Percentiles rank a stretch among this genome's conserved stretches.
Conservation (phyloP, 2,797 vertebrate genomes). For the Centropyge bicolor region DNA sequence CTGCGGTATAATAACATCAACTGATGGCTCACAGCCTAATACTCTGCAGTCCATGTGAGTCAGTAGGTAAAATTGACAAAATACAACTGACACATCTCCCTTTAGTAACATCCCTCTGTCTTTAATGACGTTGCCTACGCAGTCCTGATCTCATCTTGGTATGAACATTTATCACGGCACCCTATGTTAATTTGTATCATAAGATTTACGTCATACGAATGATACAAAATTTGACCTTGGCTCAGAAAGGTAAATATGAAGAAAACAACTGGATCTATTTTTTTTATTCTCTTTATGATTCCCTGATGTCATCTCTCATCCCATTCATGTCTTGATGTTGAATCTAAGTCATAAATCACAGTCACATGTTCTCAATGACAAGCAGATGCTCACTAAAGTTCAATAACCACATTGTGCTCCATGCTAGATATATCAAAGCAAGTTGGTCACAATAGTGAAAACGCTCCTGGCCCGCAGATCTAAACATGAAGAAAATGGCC, state of each 20-base stretch:
- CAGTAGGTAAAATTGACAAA: constrained; percentile 62
- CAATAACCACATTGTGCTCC: constrained; percentile 53
- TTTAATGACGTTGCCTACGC: constrained; percentile 20
- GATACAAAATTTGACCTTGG: constrained; percentile 23
- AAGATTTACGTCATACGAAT: constrained; percentile 31
- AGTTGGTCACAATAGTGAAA: constrained; percentile 55
- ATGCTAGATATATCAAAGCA: constrained; percentile 51
- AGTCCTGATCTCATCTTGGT: constrained; percentile 34
- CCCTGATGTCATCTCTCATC: constrained; percentile 48
- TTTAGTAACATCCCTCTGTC: constrained; percentile 31
- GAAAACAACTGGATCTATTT: constrained; percentile 13
- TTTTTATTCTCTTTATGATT: constrained; percentile 39
- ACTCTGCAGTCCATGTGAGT: constrained; percentile 55
- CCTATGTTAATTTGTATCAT: constrained; percentile 35
- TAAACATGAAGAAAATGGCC: constrained; percentile 25
- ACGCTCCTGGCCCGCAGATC: constrained; percentile 36
- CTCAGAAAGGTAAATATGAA: constrained; percentile 29
- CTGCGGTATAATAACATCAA: constrained; percentile 60
- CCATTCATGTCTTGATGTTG: constrained; percentile 46
- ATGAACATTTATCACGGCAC: constrained; percentile 38
- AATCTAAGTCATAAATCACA: constrained; percentile 68
- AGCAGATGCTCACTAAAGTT: constrained; percentile 70
- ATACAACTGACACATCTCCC: constrained; percentile 53
- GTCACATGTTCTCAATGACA: constrained; percentile 71
- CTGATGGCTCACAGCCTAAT: constrained; percentile 48